Evolutionary conservation across 1,140 invertebrate species (phyloP), one percentile per base, ranked within the genome.

Genomic region (Papilio polyxenes): DNA sequence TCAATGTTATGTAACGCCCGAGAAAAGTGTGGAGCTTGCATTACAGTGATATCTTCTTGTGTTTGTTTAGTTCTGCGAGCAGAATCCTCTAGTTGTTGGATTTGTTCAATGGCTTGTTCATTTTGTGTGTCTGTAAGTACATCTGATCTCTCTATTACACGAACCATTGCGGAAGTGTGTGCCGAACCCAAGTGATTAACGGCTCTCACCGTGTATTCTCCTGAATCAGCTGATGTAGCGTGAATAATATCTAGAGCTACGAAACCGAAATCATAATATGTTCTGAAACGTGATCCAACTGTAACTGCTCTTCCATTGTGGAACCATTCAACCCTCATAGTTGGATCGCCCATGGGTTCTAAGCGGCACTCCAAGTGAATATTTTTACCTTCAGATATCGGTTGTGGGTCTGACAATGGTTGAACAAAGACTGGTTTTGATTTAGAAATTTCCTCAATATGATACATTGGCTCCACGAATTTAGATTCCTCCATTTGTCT

Each of bases 321-420:
- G 95, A 97, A 98, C 98, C 98, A 99, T 95, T 99, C 98, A 5
- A 99, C 98, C 88, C 97, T 96, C 97, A 99, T 98, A 1, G 98
- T 98, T n/a, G 98, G 98, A 95, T 99, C 98, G 40, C 97, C 98
- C 96, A 98, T 98, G 1, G 98, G 98, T 92, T 99, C 98, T 81
- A 99, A 93, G 72, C 98, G 96, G 86, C 98, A 98, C 92, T 98
- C 98, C 72, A 98, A 93, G 88, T 98, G 98, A 90, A 99, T 97
- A 88, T 98, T 98, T 91, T 97, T 98, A 48, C 98, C 98, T 94
- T 99, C 98, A 85, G 96, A 96, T 4, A 98, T 95, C n/a, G 97
- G 97, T 89, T 96, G 96, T 13, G 97, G 97, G 86, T 98, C 97
- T 53, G 96, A 97, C 10, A 99, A 89, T 2, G 98, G 98, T 87